These are phyloP conservation scores for Tarsius wallacei DNA, from an alignment of 2,797 vertebrate species.

Conservation along the genomic window DNA sequence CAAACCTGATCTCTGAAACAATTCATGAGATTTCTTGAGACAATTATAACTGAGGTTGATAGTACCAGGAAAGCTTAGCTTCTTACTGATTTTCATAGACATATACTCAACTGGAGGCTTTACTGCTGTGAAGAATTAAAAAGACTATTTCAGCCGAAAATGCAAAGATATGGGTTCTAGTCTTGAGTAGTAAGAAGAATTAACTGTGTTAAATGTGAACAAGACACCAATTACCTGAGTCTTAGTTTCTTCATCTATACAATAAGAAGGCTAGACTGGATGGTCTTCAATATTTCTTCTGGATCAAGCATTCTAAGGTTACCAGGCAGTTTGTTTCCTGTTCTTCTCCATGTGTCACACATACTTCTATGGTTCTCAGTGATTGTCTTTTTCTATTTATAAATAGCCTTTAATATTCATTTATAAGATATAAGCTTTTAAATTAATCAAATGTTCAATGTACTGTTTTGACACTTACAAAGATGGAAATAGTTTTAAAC, in stretches of 20 bases:
- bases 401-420: slow-evolving; percentile 67
- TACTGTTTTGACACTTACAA: slow-evolving; percentile 77
- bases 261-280: not conserved
- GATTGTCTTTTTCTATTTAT: not conserved
- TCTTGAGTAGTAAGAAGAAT: not conserved
- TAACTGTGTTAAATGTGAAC: not conserved
- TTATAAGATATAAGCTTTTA: slow-evolving; percentile 62
- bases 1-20: not conserved
- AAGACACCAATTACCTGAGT: not conserved
- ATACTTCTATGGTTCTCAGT: not conserved
- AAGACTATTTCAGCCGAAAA: not conserved
- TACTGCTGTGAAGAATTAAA: not conserved
- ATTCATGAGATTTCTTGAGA: not conserved
- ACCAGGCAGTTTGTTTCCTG: not conserved
- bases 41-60: not conserved
- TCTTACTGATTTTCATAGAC: not conserved
- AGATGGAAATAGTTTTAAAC: slow-evolving; percentile 72
- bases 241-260: not conserved
- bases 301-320: not conserved
- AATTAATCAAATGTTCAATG: slow-evolving; percentile 71
- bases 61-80: not conserved
- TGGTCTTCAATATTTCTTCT: not conserved
- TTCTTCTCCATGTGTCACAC: not conserved
- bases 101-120: not conserved
- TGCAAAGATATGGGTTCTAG: not conserved